Conservation (phyloP, 2,113 vertebrate species). For the Ictalurus furcatus region DNA sequence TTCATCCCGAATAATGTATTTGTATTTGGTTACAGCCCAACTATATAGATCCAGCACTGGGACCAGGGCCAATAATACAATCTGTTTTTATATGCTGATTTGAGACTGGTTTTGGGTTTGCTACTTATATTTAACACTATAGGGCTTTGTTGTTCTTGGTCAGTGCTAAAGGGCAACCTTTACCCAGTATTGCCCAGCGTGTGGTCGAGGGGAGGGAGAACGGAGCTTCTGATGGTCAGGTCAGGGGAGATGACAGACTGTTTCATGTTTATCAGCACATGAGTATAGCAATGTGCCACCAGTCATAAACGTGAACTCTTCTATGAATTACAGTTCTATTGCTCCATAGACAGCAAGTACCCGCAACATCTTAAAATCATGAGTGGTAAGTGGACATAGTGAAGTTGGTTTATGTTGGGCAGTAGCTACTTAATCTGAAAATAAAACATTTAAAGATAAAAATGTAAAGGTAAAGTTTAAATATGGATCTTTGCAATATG, state of each 20-base stretch:
- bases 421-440: neutral
- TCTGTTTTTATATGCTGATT: conserved; percentile 1
- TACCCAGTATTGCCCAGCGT: conserved; percentile 26
- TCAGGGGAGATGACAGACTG: conserved; percentile 54
- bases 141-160: neutral
- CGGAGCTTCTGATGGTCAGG: conserved; percentile 67
- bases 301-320: conserved; percentile 15
- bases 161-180: neutral
- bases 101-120: neutral
- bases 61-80: neutral
- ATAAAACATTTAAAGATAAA: neutral
- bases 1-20: neutral
- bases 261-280: conserved; percentile 67
- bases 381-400: conserved; percentile 70
- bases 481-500: neutral
- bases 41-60: neutral
- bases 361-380: conserved; percentile 55
- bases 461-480: neutral
- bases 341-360: neutral
- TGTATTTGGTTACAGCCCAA: neutral
- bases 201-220: conserved; percentile 24
- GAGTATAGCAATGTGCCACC: conserved; percentile 36
- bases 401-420: neutral
- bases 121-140: neutral
- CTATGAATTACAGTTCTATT: neutral